Conservation (phyloP, 2,888 invertebrate species). For the Nephrotoma appendiculata region DNA sequence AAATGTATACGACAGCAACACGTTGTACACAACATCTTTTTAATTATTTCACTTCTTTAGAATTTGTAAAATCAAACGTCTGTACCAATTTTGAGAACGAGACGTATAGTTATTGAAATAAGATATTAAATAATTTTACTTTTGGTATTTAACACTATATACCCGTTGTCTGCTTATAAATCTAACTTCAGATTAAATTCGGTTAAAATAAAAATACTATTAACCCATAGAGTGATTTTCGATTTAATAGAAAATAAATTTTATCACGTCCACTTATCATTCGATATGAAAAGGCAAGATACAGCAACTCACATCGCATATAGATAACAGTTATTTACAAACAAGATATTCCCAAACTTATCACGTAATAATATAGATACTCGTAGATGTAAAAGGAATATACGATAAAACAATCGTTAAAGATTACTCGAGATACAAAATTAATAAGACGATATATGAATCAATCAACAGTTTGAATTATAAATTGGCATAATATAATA, state of each 20-base stretch:
- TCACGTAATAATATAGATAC: not conserved
- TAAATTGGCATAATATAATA: not conserved
- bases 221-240: not conserved
- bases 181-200: not conserved
- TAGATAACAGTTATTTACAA: not conserved
- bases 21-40: not conserved
- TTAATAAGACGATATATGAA: not conserved
- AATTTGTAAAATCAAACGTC: not conserved
- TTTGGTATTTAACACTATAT: too few species aligned
- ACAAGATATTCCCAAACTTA: not conserved
- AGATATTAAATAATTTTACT: too few species aligned
- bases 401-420: not conserved
- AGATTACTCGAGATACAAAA: not conserved
- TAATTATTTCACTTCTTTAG: not conserved
- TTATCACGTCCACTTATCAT: not conserved
- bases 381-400: not conserved
- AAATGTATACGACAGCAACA: not conserved
- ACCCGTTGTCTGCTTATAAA: not conserved
- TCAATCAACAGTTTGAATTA: not conserved
- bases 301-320: not conserved
- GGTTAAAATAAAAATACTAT: not conserved
- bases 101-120: not conserved
- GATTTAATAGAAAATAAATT: not conserved
- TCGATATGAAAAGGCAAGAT: not conserved
- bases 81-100: not conserved